Base-by-base conservation (phyloP, 2,888 invertebrate genomes). In the Seira ritae region DNA sequence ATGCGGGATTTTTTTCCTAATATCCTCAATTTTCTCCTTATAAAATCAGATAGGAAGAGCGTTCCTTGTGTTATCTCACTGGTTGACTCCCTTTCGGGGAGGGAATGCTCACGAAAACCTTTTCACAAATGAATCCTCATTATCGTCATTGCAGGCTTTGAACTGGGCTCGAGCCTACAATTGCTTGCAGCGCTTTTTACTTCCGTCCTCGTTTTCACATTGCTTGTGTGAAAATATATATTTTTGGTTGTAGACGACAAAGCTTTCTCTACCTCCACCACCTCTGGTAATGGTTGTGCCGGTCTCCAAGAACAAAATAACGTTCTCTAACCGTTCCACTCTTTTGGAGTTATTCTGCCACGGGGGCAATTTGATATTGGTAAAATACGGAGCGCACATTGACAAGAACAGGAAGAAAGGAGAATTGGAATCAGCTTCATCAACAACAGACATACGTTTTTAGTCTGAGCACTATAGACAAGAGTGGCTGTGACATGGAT, bases 41-140 rank as follows among this genome's bases (percentile, higher is more conserved):
- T n/a, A n/a, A n/a, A n/a, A n/a, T n/a, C n/a, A n/a, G n/a, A n/a
- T n/a, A n/a, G n/a, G n/a, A n/a, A n/a, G n/a, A n/a, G n/a, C 8
- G 8, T 31, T 31, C 8, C 8, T 62, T 62, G 62, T 50, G 19
- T 62, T 62, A 62, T 62, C 62, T 62, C 62, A 62, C n/a, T n/a
- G n/a, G n/a, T n/a, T n/a, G n/a, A n/a, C n/a, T n/a, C n/a, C n/a
- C n/a, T n/a, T n/a, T n/a, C n/a, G n/a, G n/a, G n/a, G n/a, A n/a
- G n/a, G n/a, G n/a, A n/a, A 62, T 8, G 22, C 20, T 55, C n/a
- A 60, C n/a, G n/a, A 60, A 60, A 60, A n/a, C 12, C 3, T 77
- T 72, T 68, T 67, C 50, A 23, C 55, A 67, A 60, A 73, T 79
- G 72, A 79, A 79, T 79, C 73, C 73, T 79, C 73, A 79, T 79